Base-by-base conservation (phyloP, 2,113 vertebrate species). In the Pardalotus punctatus region DNA sequence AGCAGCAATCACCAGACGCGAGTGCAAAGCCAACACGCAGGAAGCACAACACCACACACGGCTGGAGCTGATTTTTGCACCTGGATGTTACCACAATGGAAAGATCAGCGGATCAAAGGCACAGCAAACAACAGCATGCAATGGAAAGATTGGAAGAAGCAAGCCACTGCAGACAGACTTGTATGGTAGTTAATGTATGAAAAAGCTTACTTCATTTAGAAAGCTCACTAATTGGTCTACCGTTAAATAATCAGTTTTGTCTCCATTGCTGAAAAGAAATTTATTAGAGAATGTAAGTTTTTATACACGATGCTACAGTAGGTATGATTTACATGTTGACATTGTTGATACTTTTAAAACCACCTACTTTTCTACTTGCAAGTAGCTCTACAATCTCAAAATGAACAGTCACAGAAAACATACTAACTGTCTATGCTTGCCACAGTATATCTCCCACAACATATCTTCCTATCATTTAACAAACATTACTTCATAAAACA, bases 171-270 rank as follows among this genome's bases (percentile, higher is more conserved):
- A 99, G 98, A 99, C 98, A 99, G 97, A 98, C 97, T 96, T 77
- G 91, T 92, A 98, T 97, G 97, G 97, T 97, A 99, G 99, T 99
- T 99, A 99, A 99, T 99, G 98, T 99, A 99, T 99, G 98, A 99
- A 99, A 99, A 98, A 99, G 99, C 99, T 99, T 99, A 99, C 99
- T 99, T 99, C 99, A 99, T 99, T 99, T 99, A 99, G 99, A 99
- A 99, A 99, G 99, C 99, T 99, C 99, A 99, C 99, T 99, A 99
- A 99, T 99, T 99, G 99, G 98, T 99, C 99, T 99, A 99, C 99
- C 98, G 99, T 99, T 99, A 99, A 99, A 99, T 99, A 99, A 99
- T 99, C 99, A 98, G 98, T 99, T 99, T 99, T 99, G 99, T 99
- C 99, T 98, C 99, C 99, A 99, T 99, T 99, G 99, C 99, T 99